Evolutionary conservation across 37 sponge, comb jelly and placozoan genomes (phyloP), one percentile per base, ranked within the genome.

Genomic region (Axinella damicornis): DNA sequence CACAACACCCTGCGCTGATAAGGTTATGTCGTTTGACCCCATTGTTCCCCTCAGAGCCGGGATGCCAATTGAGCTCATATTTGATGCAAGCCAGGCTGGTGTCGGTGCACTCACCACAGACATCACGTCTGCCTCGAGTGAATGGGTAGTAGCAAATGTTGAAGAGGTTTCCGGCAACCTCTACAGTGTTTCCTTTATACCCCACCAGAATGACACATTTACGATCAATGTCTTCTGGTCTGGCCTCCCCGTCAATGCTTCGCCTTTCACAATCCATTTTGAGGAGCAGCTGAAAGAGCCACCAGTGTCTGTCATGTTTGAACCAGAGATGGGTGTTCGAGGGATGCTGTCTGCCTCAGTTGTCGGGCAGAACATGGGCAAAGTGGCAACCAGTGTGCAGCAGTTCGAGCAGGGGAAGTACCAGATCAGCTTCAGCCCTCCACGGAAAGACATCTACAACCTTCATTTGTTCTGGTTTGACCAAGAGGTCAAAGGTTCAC

Each of bases 31-130:
- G 1, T 85, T 62, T 28, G 92, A 92, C 64, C 88, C 83, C 21
- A 84, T 92, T 19, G 70, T 92, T 0, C 92, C 89, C 5, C 80
- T 85, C 22, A 24, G 46, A 28, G 70, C 59, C 11, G 89, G 89
- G 16, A 59, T 76, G 28, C 82, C 91, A 5, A 68, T 90, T 31
- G 95, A 90, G 55, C 52, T 94, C 69, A 54, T 62, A 9, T 87
- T 94, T 52, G 91, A 94, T 65, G 71, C 80, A 36, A 73, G 74
- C 20, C 56, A 69, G 21, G 95, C 95, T 36, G 95, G 95, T 0
- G 78, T 75, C 17, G 91, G 88, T 2, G 64, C 66, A 14, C 41
- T 75, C 55, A 63, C 71, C 1, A 88, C 57, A 0, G 73, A 59
- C 18, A 82, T 90, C 14, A 53, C 67, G 37, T 25, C 65, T 2